These are phyloP conservation scores for Diplogasteroides magnus DNA, from an alignment of 1,140 invertebrate genomes.

Conservation along the genomic window DNA sequence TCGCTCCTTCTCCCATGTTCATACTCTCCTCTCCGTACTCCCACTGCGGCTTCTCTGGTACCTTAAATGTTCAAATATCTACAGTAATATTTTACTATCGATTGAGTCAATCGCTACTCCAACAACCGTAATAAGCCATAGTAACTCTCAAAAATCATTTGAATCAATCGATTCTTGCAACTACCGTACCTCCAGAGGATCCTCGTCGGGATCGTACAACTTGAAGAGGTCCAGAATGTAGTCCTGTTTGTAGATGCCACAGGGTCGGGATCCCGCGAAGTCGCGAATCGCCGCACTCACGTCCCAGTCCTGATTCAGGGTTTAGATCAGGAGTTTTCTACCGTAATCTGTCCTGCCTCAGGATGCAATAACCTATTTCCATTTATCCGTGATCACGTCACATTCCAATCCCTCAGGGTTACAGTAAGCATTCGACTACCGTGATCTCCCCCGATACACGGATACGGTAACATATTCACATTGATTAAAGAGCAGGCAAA, in stretches of 20 bases:
- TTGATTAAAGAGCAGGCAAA: too few species aligned
- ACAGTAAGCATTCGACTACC: too few species aligned
- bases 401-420: too few species aligned
- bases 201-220: conserved; percentile 41
- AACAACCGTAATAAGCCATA: too few species aligned
- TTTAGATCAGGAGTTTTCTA: too few species aligned
- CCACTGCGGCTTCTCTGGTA: background rate
- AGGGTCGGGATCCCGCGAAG: conserved; percentile 67
- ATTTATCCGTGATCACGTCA: too few species aligned
- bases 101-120: too few species aligned
- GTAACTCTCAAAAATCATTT: background rate
- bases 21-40: conserved; percentile 15
- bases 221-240: conserved; percentile 60
- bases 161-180: background rate
- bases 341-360: too few species aligned
- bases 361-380: too few species aligned
- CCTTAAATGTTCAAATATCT: background rate
- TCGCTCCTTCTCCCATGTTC: background rate
- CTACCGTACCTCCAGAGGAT: conserved; percentile 28
- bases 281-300: conserved; percentile 72
- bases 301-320: conserved; percentile 66
- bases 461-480: too few species aligned
- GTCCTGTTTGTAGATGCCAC: conserved; percentile 69
- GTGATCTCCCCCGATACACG: too few species aligned
- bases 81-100: background rate